Percentiles rank a stretch among this genome's conserved stretches.
These are phyloP conservation scores for Calypte anna DNA, from an alignment of 2,113 vertebrate species.

Conservation along the genomic window DNA sequence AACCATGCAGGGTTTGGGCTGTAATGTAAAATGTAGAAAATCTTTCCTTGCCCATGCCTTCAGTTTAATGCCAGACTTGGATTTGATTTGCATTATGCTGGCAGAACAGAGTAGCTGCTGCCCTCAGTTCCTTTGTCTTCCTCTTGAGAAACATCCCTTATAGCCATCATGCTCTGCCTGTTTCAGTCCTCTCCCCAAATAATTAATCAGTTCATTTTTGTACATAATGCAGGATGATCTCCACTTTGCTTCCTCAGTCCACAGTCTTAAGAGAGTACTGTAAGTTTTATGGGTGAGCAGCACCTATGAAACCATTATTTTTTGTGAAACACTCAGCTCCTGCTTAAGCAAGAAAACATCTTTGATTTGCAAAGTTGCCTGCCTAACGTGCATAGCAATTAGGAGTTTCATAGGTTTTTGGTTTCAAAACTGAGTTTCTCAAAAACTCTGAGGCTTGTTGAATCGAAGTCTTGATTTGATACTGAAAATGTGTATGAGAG, in stretches of 20 bases:
- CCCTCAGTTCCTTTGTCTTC: not conserved
- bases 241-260: not conserved
- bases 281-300: not conserved
- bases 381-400: not conserved
- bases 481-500: not conserved
- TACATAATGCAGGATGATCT: not conserved
- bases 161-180: fast-evolving
- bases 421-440: not conserved
- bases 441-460: not conserved
- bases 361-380: not conserved
- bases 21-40: not conserved
- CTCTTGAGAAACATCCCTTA: not conserved
- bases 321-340: not conserved
- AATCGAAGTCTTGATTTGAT: not conserved
- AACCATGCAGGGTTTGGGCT: not conserved
- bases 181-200: not conserved
- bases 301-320: not conserved
- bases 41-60: not conserved
- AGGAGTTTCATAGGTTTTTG: not conserved
- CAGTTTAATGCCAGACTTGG: not conserved
- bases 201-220: not conserved
- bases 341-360: not conserved
- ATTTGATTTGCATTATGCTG: not conserved
- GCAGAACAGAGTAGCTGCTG: not conserved
- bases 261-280: not conserved